Evolutionary conservation across 2,797 vertebrate genomes (phyloP).

Genomic region (Sebastes ruberrimus): DNA sequence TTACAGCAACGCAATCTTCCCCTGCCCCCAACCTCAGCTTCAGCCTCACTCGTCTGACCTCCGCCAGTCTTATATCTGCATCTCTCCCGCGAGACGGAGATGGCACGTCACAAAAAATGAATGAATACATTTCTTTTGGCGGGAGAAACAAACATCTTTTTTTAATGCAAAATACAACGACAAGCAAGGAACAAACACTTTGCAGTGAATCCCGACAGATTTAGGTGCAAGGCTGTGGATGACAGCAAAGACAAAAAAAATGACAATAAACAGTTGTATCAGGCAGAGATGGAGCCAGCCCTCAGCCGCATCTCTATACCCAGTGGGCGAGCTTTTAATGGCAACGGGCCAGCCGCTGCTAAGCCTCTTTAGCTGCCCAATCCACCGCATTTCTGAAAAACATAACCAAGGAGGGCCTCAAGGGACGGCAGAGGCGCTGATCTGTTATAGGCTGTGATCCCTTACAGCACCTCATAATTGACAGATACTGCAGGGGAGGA

Average conservation of each 20-base stretch:
- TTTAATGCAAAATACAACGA: background rate
- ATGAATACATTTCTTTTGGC: background rate
- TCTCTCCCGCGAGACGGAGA: conserved; percentile 27
- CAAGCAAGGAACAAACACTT: background rate
- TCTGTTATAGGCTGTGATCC: conserved; percentile 52
- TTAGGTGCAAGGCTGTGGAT: background rate
- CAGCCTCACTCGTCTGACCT: conserved; percentile 40
- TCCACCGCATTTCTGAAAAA: conserved; percentile 71
- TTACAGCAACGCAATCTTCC: conserved; percentile 76
- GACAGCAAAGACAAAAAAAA: conserved; percentile 10
- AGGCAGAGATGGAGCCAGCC: conserved; percentile 25
- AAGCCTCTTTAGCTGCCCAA: conserved; percentile 81
- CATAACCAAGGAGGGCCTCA: conserved; percentile 61
- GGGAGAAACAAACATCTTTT: background rate
- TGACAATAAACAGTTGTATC: conserved; percentile 35
- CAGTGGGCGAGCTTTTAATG: conserved; percentile 66
- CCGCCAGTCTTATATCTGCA: conserved; percentile 39
- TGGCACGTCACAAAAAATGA: background rate
- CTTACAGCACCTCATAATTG: conserved; percentile 56
- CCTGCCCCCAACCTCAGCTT: conserved; percentile 52
- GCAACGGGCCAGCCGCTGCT: conserved; percentile 66
- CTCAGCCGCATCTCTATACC: conserved; percentile 42
- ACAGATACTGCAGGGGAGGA: conserved; percentile 50
- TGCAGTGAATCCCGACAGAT: background rate
- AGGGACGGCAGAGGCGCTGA: conserved; percentile 53